Base-by-base conservation (phyloP, 2,888 invertebrate species). In the Phortica magna region DNA sequence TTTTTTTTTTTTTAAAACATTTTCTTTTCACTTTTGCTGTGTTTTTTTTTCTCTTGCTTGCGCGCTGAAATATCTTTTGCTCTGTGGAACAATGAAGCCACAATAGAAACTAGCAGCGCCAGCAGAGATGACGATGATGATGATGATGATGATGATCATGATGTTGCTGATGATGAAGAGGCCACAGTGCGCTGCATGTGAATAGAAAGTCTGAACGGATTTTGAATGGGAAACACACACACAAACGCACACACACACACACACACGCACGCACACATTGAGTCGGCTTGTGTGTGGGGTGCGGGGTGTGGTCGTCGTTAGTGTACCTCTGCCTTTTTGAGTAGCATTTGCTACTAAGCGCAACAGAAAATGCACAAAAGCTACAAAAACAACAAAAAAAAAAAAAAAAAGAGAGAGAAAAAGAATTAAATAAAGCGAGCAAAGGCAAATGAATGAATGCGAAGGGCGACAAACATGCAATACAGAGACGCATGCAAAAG, bases 51-150 rank as follows among this genome's bases (percentile, higher is more conserved):
- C 12, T 64, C 17, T 72, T 67, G 76, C 79, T 84, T 84, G 82
- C 79, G 78, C 79, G 85, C 86, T 88, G 86, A 88, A 88, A 88
- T 88, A 86, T 88, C 41, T 65, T 65, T 41, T 39, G 41, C 65
- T 88, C 87, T 88, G 84, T 87, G 88, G 88, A 86, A 86, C 86
- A 86, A 86, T 86, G 88, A 86, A 86, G 85, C 88, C 88, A 86
- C 88, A 86, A 86, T 88, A 86, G 88, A 83, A 88, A 82, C 65
- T 65, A 41, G 41, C 65, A 86, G 84, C 88, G 87, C 83, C 87
- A 86, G 87, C 67, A n/a, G n/a, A 39, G 17, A 5, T n/a, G n/a
- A n/a, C n/a, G 9, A 41, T 12, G 12, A 67, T 12, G 17, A 31
- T n/a, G 41, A n/a, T 17, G 9, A 41, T 12, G 12, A 67, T 12